Conservation (phyloP, 1,140 invertebrate species). For the Leptinotarsa defecta region DNA sequence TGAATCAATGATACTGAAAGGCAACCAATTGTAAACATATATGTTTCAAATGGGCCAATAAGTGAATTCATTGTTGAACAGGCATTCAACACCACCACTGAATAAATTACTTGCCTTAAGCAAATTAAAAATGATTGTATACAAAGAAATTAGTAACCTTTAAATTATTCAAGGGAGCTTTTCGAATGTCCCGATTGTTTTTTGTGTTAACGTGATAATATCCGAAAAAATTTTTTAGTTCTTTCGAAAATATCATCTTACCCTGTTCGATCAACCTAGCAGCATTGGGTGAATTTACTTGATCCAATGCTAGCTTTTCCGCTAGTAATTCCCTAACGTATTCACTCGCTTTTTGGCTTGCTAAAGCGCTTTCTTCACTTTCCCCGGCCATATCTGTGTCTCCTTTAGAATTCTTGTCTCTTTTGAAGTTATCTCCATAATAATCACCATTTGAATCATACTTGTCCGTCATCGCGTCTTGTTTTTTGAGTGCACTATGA, state of each 20-base stretch:
- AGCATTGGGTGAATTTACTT: constrained; percentile 70
- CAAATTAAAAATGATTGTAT: no score
- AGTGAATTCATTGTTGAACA: no score
- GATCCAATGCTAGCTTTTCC: constrained; percentile 74
- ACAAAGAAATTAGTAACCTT: no score
- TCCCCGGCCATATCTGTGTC: constrained; percentile 52
- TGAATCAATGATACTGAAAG: no score
- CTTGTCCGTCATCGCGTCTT: constrained; percentile 42
- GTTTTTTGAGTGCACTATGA: constrained; percentile 1
- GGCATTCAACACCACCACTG: no score
- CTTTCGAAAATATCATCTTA: constrained; percentile 10
- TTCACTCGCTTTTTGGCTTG: constrained; percentile 72
- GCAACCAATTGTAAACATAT: no score
- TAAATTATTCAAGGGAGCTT: no score
- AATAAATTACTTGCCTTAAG: no score
- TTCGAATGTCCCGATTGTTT: no score
- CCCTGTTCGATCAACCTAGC: constrained; percentile 74
- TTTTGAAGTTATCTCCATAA: constrained; percentile 61
- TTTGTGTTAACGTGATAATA: no score
- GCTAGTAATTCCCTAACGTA: constrained; percentile 75
- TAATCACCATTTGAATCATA: constrained; percentile 51
- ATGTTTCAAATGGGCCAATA: no score
- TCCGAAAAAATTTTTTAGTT: no score
- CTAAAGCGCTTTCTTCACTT: constrained; percentile 52
- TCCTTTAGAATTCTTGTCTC: constrained; percentile 30